Conservation (phyloP, 1,140 invertebrate species). For the Medauroidea extradentata region DNA sequence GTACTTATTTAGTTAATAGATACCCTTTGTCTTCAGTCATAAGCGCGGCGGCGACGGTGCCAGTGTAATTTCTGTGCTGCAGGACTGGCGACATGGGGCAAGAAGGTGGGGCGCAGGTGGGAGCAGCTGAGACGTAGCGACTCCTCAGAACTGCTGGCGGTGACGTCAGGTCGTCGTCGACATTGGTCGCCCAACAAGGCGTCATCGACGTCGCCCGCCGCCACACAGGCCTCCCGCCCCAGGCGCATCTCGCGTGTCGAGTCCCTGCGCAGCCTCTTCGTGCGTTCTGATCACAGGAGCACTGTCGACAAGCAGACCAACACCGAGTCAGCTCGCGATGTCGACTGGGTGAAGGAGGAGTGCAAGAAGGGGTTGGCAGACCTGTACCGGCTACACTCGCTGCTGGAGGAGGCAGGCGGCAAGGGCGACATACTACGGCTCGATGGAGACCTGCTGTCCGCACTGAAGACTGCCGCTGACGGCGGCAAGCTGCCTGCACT, state of each 20-base stretch:
- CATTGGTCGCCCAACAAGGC: slow-evolving; percentile 45
- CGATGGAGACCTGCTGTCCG: slow-evolving; percentile 31
- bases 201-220: background rate
- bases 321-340: slow-evolving; percentile 15
- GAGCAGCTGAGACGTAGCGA: slow-evolving; percentile 56
- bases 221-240: slow-evolving; percentile 6
- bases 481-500: slow-evolving; percentile 23
- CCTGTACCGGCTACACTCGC: slow-evolving; percentile 31
- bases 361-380: slow-evolving; percentile 34
- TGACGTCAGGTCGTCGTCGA: slow-evolving; percentile 41
- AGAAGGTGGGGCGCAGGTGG: slow-evolving; percentile 57
- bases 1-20: too few relatives aligned
- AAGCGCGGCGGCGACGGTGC: too few relatives aligned
- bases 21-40: too few relatives aligned
- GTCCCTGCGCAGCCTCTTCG: slow-evolving; percentile 52
- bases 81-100: slow-evolving; percentile 62
- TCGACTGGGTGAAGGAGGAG: slow-evolving; percentile 34
- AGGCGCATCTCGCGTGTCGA: slow-evolving; percentile 53
- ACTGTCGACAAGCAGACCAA: slow-evolving; percentile 19
- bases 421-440: too few relatives aligned
- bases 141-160: slow-evolving; percentile 51
- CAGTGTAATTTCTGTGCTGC: too few relatives aligned
- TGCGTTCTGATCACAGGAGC: slow-evolving; percentile 20
- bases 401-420: background rate
- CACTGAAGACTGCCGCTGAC: slow-evolving; percentile 14